Evolutionary conservation across 2,888 invertebrate species (phyloP).

Genomic region (Hedychridium roseum): DNA sequence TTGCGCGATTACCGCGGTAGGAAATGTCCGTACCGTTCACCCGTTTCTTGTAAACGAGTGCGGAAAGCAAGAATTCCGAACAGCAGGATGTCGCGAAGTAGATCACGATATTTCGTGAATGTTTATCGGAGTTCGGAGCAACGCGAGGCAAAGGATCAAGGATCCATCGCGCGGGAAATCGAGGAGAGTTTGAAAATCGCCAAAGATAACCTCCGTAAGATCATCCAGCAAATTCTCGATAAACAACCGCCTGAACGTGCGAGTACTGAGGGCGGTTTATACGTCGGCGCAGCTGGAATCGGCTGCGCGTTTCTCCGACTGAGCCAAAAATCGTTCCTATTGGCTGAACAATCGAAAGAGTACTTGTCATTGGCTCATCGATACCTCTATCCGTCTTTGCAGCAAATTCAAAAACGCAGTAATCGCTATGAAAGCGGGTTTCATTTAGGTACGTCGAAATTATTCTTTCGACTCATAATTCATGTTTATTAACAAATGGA

Average conservation of each 20-base stretch:
- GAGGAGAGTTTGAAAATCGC: constrained; percentile 14
- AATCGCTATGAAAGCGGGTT: constrained; percentile 23
- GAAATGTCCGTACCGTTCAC: too few relatives aligned
- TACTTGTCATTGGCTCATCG: constrained; percentile 27
- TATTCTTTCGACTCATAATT: not conserved
- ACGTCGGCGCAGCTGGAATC: constrained; percentile 40
- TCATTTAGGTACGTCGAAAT: constrained; percentile 23
- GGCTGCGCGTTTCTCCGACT: constrained; percentile 33
- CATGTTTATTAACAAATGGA: not conserved
- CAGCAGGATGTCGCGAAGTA: constrained; percentile 5
- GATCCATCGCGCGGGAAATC: constrained; percentile 7
- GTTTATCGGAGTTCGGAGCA: constrained; percentile 10
- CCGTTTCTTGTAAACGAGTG: too few relatives aligned
- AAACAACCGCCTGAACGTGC: constrained; percentile 65
- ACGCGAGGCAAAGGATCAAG: not conserved
- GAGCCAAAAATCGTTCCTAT: constrained; percentile 13
- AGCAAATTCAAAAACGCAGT: constrained; percentile 14
- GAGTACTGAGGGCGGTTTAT: constrained; percentile 63
- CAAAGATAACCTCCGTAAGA: constrained; percentile 26
- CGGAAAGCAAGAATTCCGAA: too few relatives aligned
- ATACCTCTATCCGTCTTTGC: constrained; percentile 29
- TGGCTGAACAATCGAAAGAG: constrained; percentile 2
- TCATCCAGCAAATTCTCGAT: constrained; percentile 48
- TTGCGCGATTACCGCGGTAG: too few relatives aligned
- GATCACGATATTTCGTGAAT: constrained; percentile 26